Evolutionary conservation across 35 echinoderm and acorn worm genomes (phyloP), one percentile per base, ranked within the genome.

Genomic region (Patiria miniata): DNA sequence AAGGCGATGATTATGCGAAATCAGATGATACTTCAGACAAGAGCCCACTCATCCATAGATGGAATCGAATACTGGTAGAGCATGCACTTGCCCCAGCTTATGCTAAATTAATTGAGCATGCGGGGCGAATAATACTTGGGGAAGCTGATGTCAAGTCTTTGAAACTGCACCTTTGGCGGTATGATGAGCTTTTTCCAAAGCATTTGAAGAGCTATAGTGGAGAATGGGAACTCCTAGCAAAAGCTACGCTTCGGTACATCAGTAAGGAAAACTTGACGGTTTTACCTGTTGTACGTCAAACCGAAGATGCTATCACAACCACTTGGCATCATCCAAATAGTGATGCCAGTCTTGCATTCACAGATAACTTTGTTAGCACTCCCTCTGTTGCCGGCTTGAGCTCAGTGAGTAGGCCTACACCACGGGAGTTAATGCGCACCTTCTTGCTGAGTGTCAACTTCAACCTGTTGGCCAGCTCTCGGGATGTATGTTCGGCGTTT

Each of bases 1-100:
- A 78, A 39, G 55, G 83, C 26, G 28, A 44, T 68, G 40, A 39
- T 16, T 81, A 81, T 40, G 57, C 58, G 33, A 26, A 22, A 3
- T 80, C 61, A 42, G 73, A 37, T 34, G 57, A 32, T 21, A 59
- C 57, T 29, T 53, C 36, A 7, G 81, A 61, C 29, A 17, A 83
- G 0, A 14, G 26, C 8, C 39, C 50, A 51, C 1, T 40, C 16
- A 78, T 80, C 8, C 79, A 80, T n/a, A 36, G 23, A 39, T 98
- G 96, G 96, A 98, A 98, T 51, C 19, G 55, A 38, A 55, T 81
- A 16, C 36, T 98, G 7, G 69, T 84, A 8, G 7, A 50, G 8
- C 17, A 83, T 40, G 89, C 91, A 10, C 88, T 98, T 39, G 89
- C 81, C 29, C 78, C 81, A n/a, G 81, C 96, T 1, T 98, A 98